Evolutionary conservation across 2,888 invertebrate species (phyloP), one percentile per base, ranked within the genome.

Genomic region (Spisula subtruncata): DNA sequence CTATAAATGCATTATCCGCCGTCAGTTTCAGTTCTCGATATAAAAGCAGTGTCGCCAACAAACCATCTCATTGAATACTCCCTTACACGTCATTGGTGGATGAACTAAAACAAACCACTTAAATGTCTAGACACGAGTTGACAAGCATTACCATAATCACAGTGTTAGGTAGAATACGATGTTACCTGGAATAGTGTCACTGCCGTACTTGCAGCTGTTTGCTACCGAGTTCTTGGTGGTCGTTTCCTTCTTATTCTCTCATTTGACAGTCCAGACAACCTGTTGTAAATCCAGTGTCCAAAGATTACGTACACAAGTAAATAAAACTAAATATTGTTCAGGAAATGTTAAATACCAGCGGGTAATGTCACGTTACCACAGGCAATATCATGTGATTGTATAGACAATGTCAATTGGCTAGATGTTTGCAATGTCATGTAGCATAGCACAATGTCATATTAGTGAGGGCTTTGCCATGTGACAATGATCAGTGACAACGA

Each of bases 31-130:
- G 60, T n/a, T 6, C 51, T 51, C 51, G 14, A 51, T 25, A 25
- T 66, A n/a, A 66, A 66, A 66, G 4, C 60, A 66, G 12, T 25
- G 60, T 66, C 12, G n/a, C n/a, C 60, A 66, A n/a, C 60, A 25
- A 41, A 66, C 60, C 60, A 66, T 66, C 60, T 66, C 25, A 25
- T 66, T 66, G n/a, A 25, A 66, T n/a, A 66, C 25, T 66, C 25
- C 41, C 60, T 66, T 25, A 10, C 60, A 66, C 60, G n/a, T 66
- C 25, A 25, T 6, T n/a, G 60, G 60, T 1, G n/a, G 60, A 66
- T 25, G 60, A 66, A 66, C 60, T 66, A 66, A 25, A 66, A 66
- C 60, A 66, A 66, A 66, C 60, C 60, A n/a, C 60, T 66, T 66
- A 25, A 66, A 66, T 18, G 75, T 75, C 75, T 75, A 75, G 75